Base-by-base conservation (phyloP, 2,113 vertebrate genomes). In the Callionymus lyra region DNA sequence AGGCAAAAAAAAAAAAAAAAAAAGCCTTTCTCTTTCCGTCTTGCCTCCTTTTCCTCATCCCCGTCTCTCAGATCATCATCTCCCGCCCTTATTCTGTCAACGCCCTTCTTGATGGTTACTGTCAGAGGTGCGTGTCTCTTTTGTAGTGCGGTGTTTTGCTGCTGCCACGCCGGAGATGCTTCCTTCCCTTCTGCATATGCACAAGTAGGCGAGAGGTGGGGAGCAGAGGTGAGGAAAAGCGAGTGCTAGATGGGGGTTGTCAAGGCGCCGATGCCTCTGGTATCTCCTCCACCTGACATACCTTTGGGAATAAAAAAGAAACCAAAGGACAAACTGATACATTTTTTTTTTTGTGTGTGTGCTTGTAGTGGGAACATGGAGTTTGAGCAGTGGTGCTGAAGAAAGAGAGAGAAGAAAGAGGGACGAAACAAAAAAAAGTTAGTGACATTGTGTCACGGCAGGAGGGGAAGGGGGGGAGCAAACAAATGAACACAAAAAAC, bases 71-170 rank as follows among this genome's bases (percentile, higher is more conserved):
- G 83, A 85, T 85, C 83, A 84, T 82, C 77, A 61, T 80, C 80
- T 79, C 67, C 78, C 77, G 83, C 78, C 83, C 84, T 84, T 85
- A 86, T 86, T 86, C 84, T 86, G 84, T 86, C 84, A 86, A 72
- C 82, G 70, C 68, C 82, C 76, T 77, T 79, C 79, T 85, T 84
- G 82, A 85, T 84, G 79, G 72, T 80, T 63, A 66, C 80, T 79
- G 82, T 84, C 82, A 85, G 81, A 82, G 82, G 80, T 72, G 81
- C 56, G 69, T 74, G 68, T 80, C 81, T 82, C 81, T 78, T 86
- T 84, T 82, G 80, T 83, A 81, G 74, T 70, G 74, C 45, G 60
- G 56, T 75, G 74, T 82, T 78, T 77, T 78, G 69, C 59, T 76
- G 73, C 72, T 78, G 74, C 72, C 72, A 77, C 59, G 44, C 56